These are phyloP conservation scores for Struthidea cinerea DNA, from an alignment of 2,113 vertebrate species.

Conservation along the genomic window DNA sequence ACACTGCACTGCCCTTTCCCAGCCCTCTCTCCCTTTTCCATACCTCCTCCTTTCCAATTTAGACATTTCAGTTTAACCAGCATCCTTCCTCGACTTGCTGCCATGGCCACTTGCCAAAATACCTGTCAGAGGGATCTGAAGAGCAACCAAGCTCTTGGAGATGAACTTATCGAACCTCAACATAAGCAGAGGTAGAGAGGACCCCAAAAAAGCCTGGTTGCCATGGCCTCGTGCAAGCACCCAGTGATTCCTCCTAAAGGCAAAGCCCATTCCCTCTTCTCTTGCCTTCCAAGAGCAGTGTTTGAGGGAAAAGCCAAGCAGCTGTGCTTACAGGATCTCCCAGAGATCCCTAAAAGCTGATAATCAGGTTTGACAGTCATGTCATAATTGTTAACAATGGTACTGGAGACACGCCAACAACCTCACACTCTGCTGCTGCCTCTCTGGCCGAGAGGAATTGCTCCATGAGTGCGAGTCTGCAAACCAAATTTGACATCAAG, in stretches of 20 bases:
- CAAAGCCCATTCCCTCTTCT: neutral
- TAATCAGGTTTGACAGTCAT: slow-evolving; percentile 56
- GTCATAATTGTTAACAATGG: slow-evolving; percentile 52
- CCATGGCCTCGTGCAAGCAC: neutral
- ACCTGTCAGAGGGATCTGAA: neutral
- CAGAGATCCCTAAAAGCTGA: slow-evolving; percentile 36
- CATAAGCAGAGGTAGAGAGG: neutral
- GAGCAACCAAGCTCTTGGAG: neutral
- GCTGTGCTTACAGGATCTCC: neutral
- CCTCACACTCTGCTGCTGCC: neutral
- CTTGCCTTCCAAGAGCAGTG: neutral
- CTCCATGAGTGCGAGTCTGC: neutral
- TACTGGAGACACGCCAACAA: neutral
- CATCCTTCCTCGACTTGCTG: neutral
- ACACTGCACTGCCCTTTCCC: neutral
- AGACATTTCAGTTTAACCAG: neutral
- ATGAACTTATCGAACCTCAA: neutral
- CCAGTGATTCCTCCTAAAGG: neutral
- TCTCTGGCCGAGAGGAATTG: neutral
- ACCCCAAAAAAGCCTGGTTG: neutral
- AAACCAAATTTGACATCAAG: slow-evolving; percentile 2
- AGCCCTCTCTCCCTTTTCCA: neutral
- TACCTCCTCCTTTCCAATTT: neutral
- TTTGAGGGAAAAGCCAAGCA: neutral
- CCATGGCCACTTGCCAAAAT: neutral